phyloP scores from a whole-genome alignment of 1,140 invertebrate genomes.

The Heliconius nattereri region DNA sequence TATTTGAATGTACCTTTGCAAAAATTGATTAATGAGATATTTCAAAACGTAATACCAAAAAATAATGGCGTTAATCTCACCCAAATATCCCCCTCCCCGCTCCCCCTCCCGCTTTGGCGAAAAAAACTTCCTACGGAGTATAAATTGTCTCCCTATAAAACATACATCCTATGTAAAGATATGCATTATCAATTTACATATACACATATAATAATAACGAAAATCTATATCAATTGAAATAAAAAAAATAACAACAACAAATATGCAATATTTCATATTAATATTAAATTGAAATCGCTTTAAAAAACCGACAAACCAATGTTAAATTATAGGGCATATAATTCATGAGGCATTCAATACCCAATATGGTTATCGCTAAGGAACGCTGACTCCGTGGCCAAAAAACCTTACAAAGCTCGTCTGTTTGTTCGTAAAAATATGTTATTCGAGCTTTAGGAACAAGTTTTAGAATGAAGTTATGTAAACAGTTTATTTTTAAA shows the following conservation, averaged over 20 bases:
- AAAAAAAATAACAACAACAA: not conserved
- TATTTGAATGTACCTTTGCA: too few relatives aligned
- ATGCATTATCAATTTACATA: too few relatives aligned
- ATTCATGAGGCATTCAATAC: slow-evolving; percentile 76
- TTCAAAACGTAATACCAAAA: too few relatives aligned
- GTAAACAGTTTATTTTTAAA: too few relatives aligned
- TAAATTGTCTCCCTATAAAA: too few relatives aligned
- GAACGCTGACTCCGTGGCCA: slow-evolving; percentile 42
- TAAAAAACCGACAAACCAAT: slow-evolving; percentile 20
- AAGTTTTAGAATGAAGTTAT: not conserved
- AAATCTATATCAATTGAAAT: not conserved
- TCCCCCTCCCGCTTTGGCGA: too few relatives aligned
- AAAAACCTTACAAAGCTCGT: slow-evolving; percentile 25
- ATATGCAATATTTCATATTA: slow-evolving; percentile 1
- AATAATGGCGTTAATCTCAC: too few relatives aligned
- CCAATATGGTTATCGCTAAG: slow-evolving; percentile 67
- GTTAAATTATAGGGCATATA: slow-evolving; percentile 61
- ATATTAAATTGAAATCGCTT: not conserved
- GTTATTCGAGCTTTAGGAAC: slow-evolving; percentile 5
- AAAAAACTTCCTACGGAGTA: too few relatives aligned
- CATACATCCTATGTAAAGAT: too few relatives aligned
- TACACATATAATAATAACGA: not conserved
- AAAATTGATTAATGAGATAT: too few relatives aligned
- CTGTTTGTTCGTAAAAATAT: not conserved
- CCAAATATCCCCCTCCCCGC: too few relatives aligned